Evolutionary conservation across 2,888 invertebrate species (phyloP).

Genomic region (Strigamia transsilvanica): DNA sequence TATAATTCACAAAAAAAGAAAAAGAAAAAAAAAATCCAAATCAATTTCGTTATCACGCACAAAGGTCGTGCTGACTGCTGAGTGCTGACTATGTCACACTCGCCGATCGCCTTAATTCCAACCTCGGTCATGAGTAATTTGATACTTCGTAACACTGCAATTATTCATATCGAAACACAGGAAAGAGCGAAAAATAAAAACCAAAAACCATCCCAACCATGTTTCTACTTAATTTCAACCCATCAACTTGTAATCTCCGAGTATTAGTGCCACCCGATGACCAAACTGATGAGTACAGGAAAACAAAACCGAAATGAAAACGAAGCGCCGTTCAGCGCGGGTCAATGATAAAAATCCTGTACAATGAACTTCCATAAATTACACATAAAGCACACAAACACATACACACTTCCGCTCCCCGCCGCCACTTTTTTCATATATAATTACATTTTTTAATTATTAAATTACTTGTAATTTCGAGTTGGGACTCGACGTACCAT

Average conservation of each 20-base stretch:
- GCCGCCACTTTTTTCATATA: background rate
- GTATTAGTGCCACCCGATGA: conserved; percentile 23
- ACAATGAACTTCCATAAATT: conserved; percentile 16
- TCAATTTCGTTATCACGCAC: background rate
- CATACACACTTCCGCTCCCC: background rate
- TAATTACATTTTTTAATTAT: conserved; percentile 36
- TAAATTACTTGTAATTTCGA: background rate
- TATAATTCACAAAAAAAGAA: no score
- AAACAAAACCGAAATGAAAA: conserved; percentile 23
- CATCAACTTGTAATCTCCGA: conserved; percentile 12
- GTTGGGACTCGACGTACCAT: background rate
- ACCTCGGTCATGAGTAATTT: conserved; percentile 48
- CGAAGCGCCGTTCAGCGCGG: background rate
- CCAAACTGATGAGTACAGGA: conserved; percentile 40
- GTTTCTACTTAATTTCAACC: background rate
- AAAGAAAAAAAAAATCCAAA: no score
- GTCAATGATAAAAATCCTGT: conserved; percentile 38
- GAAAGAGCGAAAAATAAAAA: background rate
- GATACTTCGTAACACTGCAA: background rate
- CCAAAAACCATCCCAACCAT: background rate
- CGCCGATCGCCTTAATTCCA: background rate
- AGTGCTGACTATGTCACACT: conserved; percentile 15
- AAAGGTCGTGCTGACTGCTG: conserved; percentile 6
- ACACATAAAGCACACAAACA: conserved; percentile 23
- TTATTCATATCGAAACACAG: background rate